Evolutionary conservation across 2,797 vertebrate species (phyloP), one percentile per base, ranked within the genome.

Genomic region (Nannoperca australis): DNA sequence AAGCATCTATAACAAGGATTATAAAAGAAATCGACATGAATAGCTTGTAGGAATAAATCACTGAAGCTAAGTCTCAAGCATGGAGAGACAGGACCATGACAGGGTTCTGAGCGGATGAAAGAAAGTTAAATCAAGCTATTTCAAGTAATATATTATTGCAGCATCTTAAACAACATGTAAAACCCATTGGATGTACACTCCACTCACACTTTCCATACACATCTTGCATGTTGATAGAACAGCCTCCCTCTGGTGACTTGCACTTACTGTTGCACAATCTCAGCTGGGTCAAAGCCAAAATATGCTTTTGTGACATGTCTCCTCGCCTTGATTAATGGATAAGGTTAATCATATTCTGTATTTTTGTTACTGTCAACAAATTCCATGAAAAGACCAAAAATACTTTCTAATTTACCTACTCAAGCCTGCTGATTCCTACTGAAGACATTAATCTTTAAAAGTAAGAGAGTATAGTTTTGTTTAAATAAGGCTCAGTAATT

Each of bases 51-150:
- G 4, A 79, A 47, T 61, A 30, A 27, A 44, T 70, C 27, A 53
- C 15, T 11, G 51, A 63, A 49, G 22, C 24, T 50, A 30, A 13
- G n/a, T 50, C 30, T 45, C 12, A 36, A 13, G 34, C 59, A 14
- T 10, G 13, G 32, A 14, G 42, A 55, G 61, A 60, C 38, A 40
- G 38, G 30, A 56, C 14, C 20, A 34, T 58, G 20, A n/a, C 50
- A 32, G 15, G 7, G 7, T 24, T 24, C 36, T 20, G 32, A 60
- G 27, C n/a, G 53, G n/a, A 36, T 47, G 36, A 50, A 38, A 32
- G 22, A 27, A 63, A 54, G 68, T 69, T 73, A 15, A 70, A 53
- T 65, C 7, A 56, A 78, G 36, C 55, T 70, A 27, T 60, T 81
- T 70, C 58, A 54, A 73, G n/a, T 17, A 13, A 4, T 32, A 56